Conservation (phyloP, 2,113 vertebrate genomes). For the Aythya baeri region DNA sequence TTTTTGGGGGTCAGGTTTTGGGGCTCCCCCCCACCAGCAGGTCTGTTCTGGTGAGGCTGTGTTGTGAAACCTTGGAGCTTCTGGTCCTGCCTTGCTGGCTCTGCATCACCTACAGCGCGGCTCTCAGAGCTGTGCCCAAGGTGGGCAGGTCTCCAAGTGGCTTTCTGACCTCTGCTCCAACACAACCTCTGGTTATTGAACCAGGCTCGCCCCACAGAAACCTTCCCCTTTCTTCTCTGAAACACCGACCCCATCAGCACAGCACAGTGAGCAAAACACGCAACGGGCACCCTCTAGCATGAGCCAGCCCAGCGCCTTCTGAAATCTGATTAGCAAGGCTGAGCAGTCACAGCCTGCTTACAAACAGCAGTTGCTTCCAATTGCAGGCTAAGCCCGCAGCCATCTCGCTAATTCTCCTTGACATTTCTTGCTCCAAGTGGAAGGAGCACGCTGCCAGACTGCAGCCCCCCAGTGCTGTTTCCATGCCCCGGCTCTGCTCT, state of each 20-base stretch:
- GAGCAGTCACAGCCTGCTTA: not conserved
- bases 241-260: not conserved
- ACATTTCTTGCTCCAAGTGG: not conserved
- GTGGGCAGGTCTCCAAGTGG: not conserved
- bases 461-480: not conserved
- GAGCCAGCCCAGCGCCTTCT: not conserved
- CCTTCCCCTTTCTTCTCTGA: not conserved
- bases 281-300: not conserved
- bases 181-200: not conserved
- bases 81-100: not conserved
- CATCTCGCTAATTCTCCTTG: not conserved
- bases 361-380: not conserved
- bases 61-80: not conserved
- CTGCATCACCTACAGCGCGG: not conserved
- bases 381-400: not conserved
- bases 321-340: not conserved
- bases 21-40: not conserved
- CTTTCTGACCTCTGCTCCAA: not conserved
- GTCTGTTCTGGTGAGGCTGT: not conserved
- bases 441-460: fast-evolving
- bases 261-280: not conserved
- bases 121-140: not conserved
- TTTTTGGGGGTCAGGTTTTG: no score
- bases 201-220: not conserved
- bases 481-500: not conserved